phyloP scores from a whole-genome alignment of 2,113 vertebrate genomes.

The Sclerurus mexicanus region DNA sequence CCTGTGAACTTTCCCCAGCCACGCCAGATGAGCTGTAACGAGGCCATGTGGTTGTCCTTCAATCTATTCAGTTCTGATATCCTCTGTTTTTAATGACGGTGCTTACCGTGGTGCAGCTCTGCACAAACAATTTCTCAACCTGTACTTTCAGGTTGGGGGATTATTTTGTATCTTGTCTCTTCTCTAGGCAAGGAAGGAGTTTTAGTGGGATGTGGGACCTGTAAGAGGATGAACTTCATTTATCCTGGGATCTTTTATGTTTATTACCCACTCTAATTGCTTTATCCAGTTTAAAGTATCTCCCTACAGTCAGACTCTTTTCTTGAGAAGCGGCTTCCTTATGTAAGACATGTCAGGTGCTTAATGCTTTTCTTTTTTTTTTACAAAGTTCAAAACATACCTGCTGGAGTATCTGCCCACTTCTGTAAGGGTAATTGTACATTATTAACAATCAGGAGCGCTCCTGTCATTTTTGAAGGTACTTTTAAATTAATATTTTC shows the following conservation, averaged over 20 bases:
- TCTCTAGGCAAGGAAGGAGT: not conserved
- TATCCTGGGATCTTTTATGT: not conserved
- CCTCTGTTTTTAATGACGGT: not conserved
- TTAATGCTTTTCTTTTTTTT: not conserved
- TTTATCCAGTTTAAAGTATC: not conserved
- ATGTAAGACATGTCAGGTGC: not conserved
- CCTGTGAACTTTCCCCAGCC: not conserved
- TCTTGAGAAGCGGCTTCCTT: not conserved
- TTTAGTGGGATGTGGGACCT: not conserved
- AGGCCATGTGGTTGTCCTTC: fast-evolving
- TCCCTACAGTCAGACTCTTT: not conserved
- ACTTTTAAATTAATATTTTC: not conserved
- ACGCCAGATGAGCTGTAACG: not conserved
- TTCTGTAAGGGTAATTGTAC: not conserved
- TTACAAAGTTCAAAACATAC: not conserved
- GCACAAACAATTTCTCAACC: fast-evolving
- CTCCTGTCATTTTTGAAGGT: not conserved
- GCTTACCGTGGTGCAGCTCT: not conserved
- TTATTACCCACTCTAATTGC: not conserved
- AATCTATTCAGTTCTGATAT: not conserved
- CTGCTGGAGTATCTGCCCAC: not conserved
- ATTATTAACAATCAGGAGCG: not conserved
- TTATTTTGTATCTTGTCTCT: not conserved
- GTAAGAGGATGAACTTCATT: not conserved
- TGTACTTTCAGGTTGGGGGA: not conserved